A percentile compares a stretch with the other conserved stretches of the same genome.
phyloP scores from a whole-genome alignment of 2,888 invertebrate genomes.

The Ferdinandea cuprea region DNA sequence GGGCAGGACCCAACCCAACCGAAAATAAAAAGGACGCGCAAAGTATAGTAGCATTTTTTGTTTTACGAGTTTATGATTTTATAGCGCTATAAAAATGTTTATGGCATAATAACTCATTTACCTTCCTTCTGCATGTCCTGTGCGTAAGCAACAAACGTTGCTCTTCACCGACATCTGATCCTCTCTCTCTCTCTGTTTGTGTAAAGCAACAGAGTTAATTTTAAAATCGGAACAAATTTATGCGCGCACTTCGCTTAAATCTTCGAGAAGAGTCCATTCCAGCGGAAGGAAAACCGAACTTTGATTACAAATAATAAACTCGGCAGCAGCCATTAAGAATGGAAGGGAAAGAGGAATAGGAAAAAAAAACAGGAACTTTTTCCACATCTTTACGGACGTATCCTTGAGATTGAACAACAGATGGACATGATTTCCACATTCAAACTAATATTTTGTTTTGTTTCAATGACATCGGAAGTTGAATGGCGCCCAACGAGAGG shows the following conservation, averaged over 20 bases:
- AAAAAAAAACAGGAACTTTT: slow-evolving; percentile 25
- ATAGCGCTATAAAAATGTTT: slow-evolving; percentile 71
- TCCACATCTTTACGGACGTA: not conserved
- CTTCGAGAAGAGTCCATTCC: not conserved
- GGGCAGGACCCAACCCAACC: slow-evolving; percentile 24
- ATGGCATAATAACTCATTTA: slow-evolving; percentile 73
- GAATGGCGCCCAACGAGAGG: slow-evolving; percentile 50
- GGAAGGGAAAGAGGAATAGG: slow-evolving; percentile 24
- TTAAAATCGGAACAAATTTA: slow-evolving; percentile 50
- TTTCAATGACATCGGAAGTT: not conserved
- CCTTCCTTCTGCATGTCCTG: slow-evolving; percentile 50
- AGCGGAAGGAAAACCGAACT: slow-evolving; percentile 54
- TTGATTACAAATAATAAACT: slow-evolving; percentile 69
- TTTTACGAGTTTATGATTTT: slow-evolving; percentile 75
- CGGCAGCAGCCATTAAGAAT: slow-evolving; percentile 58
- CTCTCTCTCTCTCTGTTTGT: too few relatives aligned
- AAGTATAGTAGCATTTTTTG: slow-evolving; percentile 57
- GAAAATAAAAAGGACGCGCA: slow-evolving; percentile 16
- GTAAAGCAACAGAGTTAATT: slow-evolving; percentile 45
- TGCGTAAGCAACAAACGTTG: slow-evolving; percentile 55
- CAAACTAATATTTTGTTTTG: slow-evolving; percentile 39
- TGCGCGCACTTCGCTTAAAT: slow-evolving; percentile 14
- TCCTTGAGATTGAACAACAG: slow-evolving; percentile 26
- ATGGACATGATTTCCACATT: slow-evolving; percentile 45
- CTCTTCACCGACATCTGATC: slow-evolving; percentile 27